These are phyloP conservation scores for Globicephala melas DNA, from an alignment of 2,113 vertebrate genomes.

Conservation along the genomic window DNA sequence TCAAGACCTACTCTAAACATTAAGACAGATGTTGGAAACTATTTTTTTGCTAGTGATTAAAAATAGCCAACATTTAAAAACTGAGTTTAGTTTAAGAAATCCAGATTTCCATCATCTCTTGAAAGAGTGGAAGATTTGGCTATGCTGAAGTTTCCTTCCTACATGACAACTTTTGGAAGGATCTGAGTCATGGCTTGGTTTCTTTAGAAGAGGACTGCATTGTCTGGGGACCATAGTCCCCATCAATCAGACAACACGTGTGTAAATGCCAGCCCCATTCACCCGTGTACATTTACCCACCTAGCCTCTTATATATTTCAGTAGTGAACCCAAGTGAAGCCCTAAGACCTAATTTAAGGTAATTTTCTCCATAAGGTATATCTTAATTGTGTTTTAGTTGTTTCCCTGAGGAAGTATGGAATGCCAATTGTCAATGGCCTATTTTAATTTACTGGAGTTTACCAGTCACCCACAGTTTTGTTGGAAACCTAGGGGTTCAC, in stretches of 20 bases:
- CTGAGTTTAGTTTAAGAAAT: neutral
- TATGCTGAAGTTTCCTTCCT: neutral
- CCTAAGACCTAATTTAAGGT: neutral
- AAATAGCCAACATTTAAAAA: neutral
- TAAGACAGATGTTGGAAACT: neutral
- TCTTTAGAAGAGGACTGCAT: neutral
- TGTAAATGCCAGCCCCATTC: neutral
- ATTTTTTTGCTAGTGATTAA: neutral
- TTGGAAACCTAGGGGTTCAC: neutral
- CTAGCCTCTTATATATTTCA: neutral
- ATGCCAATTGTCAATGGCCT: neutral
- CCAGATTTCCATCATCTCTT: neutral
- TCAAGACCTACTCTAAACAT: neutral
- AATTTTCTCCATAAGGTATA: neutral
- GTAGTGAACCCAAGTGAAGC: neutral
- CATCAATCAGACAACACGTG: no score
- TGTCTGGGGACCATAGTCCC: rapidly evolving
- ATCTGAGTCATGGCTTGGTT: neutral
- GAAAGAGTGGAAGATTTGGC: neutral
- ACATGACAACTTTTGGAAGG: neutral
- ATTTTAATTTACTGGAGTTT: neutral
- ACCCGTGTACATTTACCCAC: neutral
- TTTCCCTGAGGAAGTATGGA: neutral
- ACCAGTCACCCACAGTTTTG: neutral
- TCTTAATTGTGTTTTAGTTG: neutral